Conservation (phyloP, 2,113 vertebrate genomes). For the Ageneiosus marmoratus region DNA sequence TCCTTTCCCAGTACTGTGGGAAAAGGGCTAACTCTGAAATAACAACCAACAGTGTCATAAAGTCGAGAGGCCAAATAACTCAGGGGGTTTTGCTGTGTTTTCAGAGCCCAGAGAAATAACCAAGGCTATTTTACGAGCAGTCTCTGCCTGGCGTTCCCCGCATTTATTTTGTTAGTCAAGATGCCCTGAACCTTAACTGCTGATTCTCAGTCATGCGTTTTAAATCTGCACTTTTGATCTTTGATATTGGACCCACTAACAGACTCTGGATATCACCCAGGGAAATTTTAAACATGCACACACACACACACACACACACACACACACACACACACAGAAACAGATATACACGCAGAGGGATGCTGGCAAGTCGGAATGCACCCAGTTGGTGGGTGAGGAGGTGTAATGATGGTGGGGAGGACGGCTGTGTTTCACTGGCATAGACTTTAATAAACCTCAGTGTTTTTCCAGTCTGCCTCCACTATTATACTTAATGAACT, state of each 20-base stretch:
- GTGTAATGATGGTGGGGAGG: slow-evolving; percentile 39
- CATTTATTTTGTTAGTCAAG: slow-evolving; percentile 49
- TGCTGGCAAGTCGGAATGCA: slow-evolving; percentile 30
- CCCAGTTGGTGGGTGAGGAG: slow-evolving; percentile 25
- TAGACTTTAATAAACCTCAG: slow-evolving; percentile 39
- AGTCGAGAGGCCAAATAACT: slow-evolving; percentile 49
- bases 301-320: slow-evolving; percentile 10
- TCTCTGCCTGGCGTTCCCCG: slow-evolving; percentile 39
- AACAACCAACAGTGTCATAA: slow-evolving; percentile 53
- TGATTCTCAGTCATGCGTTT: slow-evolving; percentile 42
- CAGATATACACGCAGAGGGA: slow-evolving; percentile 2
- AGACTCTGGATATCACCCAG: slow-evolving; percentile 24
- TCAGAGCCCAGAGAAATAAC: slow-evolving; percentile 39
- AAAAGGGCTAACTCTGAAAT: slow-evolving; percentile 53
- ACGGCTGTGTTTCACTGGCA: slow-evolving; percentile 29
- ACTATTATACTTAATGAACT: slow-evolving; percentile 43
- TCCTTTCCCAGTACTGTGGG: slow-evolving; percentile 49
- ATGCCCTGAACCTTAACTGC: slow-evolving; percentile 44
- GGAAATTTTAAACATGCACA: slow-evolving; percentile 24
- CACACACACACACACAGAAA: slow-evolving; percentile 18
- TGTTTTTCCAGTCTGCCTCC: slow-evolving; percentile 43
- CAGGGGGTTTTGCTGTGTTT: slow-evolving; percentile 38
- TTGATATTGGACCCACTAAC: slow-evolving; percentile 24
- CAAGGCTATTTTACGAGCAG: slow-evolving; percentile 47
- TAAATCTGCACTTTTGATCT: slow-evolving; percentile 36